phyloP scores from a whole-genome alignment of 30 jellyfish, hydroid and myxozoan species.

The Pseudorhiza aurosa region DNA sequence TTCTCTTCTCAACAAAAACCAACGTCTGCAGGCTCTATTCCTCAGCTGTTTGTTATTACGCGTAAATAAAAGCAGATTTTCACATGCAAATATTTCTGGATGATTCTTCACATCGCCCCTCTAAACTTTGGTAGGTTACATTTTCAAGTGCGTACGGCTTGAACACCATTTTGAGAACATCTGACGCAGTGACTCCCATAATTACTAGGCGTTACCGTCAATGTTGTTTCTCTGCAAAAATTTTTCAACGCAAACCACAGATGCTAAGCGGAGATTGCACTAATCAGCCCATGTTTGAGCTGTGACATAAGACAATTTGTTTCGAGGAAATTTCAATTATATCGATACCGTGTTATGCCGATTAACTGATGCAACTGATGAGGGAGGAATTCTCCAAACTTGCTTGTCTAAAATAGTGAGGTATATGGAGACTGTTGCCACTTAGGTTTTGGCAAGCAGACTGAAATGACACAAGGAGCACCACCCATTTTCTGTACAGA shows the following conservation, averaged over 20 bases:
- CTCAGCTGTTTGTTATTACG: slow-evolving; percentile 64
- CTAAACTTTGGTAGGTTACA: not conserved
- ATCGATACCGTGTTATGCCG: too few relatives aligned
- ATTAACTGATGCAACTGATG: too few relatives aligned
- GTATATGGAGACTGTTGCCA: too few relatives aligned
- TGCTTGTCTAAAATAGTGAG: too few relatives aligned
- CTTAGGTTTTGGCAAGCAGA: too few relatives aligned
- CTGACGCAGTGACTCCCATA: not conserved
- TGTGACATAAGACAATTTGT: not conserved
- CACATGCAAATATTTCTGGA: not conserved
- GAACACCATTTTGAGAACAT: not conserved
- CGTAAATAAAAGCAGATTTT: not conserved
- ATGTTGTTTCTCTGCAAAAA: not conserved
- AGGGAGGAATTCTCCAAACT: too few relatives aligned
- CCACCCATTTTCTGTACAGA: too few relatives aligned
- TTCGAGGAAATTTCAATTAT: not conserved
- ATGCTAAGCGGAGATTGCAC: slow-evolving; percentile 6
- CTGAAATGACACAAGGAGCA: too few relatives aligned
- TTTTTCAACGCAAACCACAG: slow-evolving; percentile 27
- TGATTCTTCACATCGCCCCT: not conserved
- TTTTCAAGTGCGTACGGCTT: not conserved
- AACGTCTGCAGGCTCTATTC: slow-evolving; percentile 3
- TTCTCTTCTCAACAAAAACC: slow-evolving; percentile 32
- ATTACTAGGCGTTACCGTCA: slow-evolving; percentile 20
- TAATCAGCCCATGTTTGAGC: slow-evolving; percentile 1